Evolutionary conservation across 2,888 invertebrate species (phyloP).

Genomic region (Caradrina clavipalpis): DNA sequence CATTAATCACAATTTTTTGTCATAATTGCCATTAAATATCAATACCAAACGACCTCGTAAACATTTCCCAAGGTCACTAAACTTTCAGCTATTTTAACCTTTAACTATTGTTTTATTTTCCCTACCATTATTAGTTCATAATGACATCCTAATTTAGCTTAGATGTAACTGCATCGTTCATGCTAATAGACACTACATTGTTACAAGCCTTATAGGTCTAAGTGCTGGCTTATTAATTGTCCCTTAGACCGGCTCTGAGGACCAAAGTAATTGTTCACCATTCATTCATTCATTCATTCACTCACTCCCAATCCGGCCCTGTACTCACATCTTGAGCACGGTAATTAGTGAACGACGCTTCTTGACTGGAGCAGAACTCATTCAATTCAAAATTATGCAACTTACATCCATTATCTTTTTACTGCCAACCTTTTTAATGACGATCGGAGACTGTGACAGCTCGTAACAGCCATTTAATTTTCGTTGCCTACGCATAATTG

Average conservation of each 20-base stretch:
- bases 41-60: background rate
- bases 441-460: constrained; percentile 58
- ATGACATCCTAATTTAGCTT: constrained; percentile 25
- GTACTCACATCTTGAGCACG: constrained; percentile 49
- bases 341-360: constrained; percentile 68
- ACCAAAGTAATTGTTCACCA: constrained; percentile 51
- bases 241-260: constrained; percentile 34
- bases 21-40: background rate
- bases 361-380: constrained; percentile 55
- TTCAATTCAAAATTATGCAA: constrained; percentile 73
- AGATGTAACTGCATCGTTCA: constrained; percentile 15
- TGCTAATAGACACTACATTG: constrained; percentile 35
- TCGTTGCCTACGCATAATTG: constrained; percentile 57
- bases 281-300: constrained; percentile 56
- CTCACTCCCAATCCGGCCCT: constrained; percentile 55
- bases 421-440: constrained; percentile 61
- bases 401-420: constrained; percentile 73
- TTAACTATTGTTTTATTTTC: background rate
- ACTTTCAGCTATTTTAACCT: background rate
- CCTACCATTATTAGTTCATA: background rate
- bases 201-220: constrained; percentile 40
- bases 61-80: background rate
- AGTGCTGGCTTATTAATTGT: constrained; percentile 56
- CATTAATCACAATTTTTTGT: too few species aligned
- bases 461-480: constrained; percentile 54